A percentile compares a stretch with the other conserved stretches of the same genome.
Conservation (phyloP, 1,140 invertebrate species). For the Zaprionus ornatus region DNA sequence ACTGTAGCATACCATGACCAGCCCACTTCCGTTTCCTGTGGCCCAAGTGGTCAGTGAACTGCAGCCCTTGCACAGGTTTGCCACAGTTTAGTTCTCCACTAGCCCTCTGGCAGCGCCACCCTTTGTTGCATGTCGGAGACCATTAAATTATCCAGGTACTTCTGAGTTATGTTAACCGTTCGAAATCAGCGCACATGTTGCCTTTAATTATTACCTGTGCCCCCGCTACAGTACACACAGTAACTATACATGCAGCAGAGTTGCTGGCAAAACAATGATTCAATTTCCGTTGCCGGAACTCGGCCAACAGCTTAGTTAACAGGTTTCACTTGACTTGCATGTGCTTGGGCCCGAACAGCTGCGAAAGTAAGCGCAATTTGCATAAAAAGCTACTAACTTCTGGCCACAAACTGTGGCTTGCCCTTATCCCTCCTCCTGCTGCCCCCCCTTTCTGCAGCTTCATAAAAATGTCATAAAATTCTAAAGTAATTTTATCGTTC, state of each 20-base stretch:
- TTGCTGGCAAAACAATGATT: conserved; percentile 41
- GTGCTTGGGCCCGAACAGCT: background rate
- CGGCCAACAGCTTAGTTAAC: conserved; percentile 41
- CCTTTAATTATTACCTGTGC: conserved; percentile 50
- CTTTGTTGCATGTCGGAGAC: conserved; percentile 65
- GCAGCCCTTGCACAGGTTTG: background rate
- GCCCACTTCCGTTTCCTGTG: conserved; percentile 19
- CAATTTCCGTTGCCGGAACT: conserved; percentile 58
- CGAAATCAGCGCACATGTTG: conserved; percentile 53
- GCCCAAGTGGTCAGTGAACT: conserved; percentile 52
- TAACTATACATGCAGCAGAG: conserved; percentile 11
- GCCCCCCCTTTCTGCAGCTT: background rate
- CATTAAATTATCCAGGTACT: conserved; percentile 53
- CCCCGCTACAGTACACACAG: background rate
- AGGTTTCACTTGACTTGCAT: conserved; percentile 34
- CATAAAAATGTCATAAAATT: conserved; percentile 54
- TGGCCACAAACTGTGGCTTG: background rate
- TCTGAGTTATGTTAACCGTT: conserved; percentile 55
- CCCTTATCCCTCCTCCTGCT: background rate
- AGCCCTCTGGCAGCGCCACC: background rate
- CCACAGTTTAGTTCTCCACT: background rate
- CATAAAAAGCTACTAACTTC: conserved; percentile 22
- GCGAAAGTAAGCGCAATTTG: conserved; percentile 22
- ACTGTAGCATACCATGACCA: background rate
- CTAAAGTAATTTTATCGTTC: conserved; percentile 10